phyloP scores from a whole-genome alignment of 2,888 invertebrate species.

The Aphodius granarius region DNA sequence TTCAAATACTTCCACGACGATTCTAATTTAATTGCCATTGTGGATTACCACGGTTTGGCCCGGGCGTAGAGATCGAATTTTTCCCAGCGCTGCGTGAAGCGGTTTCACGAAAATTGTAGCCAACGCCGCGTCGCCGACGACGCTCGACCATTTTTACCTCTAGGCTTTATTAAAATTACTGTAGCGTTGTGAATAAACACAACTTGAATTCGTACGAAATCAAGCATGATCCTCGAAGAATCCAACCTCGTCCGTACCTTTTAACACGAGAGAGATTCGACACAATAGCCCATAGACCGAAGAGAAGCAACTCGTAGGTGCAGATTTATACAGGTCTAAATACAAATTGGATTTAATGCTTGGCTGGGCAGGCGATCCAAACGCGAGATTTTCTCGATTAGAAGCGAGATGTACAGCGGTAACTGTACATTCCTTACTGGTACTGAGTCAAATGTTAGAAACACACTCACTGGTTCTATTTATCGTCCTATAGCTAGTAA shows the following conservation, averaged over 20 bases:
- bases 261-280: no score
- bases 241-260: neutral
- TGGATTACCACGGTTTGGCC: neutral
- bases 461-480: neutral
- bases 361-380: constrained; percentile 1
- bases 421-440: neutral
- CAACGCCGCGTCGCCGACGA: neutral
- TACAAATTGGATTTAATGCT: constrained; percentile 15
- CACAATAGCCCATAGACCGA: neutral
- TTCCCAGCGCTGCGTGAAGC: neutral
- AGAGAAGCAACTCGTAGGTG: neutral
- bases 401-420: neutral
- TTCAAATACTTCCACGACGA: neutral
- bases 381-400: constrained; percentile 11
- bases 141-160: neutral
- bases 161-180: neutral
- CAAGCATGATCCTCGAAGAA: neutral
- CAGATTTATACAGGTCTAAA: neutral
- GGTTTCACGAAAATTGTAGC: neutral
- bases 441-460: neutral
- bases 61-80: neutral
- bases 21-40: neutral
- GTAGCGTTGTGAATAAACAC: neutral
- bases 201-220: neutral
- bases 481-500: neutral